Percentiles rank a stretch among this genome's conserved stretches.
Evolutionary conservation across 1,140 invertebrate genomes (phyloP).

Genomic region (Metaphire vulgaris): DNA sequence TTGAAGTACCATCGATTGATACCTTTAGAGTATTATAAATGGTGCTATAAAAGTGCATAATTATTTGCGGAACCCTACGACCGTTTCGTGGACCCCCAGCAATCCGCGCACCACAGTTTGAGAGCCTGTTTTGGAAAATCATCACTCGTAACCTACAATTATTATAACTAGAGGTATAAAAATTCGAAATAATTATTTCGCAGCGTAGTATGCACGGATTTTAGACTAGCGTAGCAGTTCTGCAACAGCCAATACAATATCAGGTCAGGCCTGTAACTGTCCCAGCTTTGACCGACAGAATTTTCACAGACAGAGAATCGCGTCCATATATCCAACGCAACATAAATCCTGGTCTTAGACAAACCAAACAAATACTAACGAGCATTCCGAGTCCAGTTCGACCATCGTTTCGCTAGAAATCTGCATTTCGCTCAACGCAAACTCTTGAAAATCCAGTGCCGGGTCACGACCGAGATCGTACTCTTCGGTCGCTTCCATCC

Average conservation of each 20-base stretch:
- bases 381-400: not conserved
- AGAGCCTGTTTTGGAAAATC: too few species aligned
- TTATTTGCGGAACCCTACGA: too few species aligned
- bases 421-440: not conserved
- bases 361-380: not conserved
- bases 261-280: too few species aligned
- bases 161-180: too few species aligned
- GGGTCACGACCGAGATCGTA: not conserved
- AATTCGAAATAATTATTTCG: not conserved
- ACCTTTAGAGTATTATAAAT: too few species aligned
- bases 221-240: too few species aligned
- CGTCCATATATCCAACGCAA: not conserved
- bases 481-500: not conserved
- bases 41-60: too few species aligned
- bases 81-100: too few species aligned
- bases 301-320: not conserved
- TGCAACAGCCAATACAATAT: too few species aligned
- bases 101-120: too few species aligned
- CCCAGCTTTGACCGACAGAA: not conserved
- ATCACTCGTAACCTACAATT: too few species aligned
- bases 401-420: not conserved
- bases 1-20: too few species aligned
- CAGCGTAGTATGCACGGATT: not conserved
- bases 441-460: not conserved
- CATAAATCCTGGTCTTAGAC: not conserved